These are phyloP conservation scores for Cossypha polioptera DNA, from an alignment of 2,797 vertebrate genomes.

Conservation along the genomic window DNA sequence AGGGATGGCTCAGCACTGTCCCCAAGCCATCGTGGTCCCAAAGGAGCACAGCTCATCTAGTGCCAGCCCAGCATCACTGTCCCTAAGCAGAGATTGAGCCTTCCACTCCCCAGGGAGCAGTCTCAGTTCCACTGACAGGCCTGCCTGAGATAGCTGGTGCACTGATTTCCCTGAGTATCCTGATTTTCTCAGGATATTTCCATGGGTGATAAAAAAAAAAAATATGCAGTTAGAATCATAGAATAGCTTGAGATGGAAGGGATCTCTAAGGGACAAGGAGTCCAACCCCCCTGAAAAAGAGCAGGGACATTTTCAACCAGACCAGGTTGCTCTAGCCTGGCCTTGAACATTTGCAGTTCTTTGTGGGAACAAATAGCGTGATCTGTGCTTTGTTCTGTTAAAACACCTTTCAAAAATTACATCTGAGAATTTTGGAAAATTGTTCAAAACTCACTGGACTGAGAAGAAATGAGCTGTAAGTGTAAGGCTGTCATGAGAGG, in stretches of 20 bases:
- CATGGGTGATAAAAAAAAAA: not conserved
- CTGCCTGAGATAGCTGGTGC: not conserved
- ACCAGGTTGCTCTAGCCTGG: not conserved
- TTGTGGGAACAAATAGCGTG: not conserved
- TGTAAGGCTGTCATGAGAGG: not conserved
- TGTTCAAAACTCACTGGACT: not conserved
- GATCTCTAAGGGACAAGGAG: not conserved
- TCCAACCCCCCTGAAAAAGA: not conserved
- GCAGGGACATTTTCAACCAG: not conserved
- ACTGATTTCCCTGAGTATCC: not conserved
- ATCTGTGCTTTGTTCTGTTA: not conserved
- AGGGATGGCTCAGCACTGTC: not conserved
- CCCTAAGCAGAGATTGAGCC: not conserved
- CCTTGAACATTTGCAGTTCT: not conserved
- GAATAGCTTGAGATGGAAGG: not conserved
- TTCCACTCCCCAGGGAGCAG: not conserved
- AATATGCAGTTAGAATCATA: not conserved
- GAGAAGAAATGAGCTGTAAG: not conserved
- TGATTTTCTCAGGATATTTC: not conserved
- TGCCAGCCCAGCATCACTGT: not conserved
- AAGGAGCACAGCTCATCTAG: not conserved
- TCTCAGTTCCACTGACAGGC: not conserved
- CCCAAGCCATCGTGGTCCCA: fast-evolving
- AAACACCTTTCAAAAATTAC: not conserved
- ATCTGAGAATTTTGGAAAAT: not conserved